Conservation (phyloP, 2,113 vertebrate species). For the Podocnemis expansa region DNA sequence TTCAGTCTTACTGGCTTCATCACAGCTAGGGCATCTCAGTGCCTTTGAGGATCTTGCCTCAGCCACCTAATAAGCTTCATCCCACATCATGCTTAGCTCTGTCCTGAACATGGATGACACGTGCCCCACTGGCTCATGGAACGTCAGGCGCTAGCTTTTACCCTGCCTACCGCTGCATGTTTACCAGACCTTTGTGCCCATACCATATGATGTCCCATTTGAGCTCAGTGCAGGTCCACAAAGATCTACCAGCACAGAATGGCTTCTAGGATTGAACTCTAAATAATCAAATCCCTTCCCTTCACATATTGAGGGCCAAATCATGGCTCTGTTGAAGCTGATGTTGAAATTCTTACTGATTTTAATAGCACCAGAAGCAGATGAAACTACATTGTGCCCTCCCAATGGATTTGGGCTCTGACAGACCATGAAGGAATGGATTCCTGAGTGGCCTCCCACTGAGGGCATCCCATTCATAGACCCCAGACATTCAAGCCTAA, state of each 20-base stretch:
- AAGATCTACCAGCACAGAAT: neutral
- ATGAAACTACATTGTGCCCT: neutral
- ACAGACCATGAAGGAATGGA: neutral
- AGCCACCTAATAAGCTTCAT: neutral
- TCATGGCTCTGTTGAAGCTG: neutral
- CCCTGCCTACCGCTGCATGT: neutral
- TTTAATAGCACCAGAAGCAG: neutral
- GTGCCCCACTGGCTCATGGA: neutral
- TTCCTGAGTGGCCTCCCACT: rapidly evolving
- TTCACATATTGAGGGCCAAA: neutral
- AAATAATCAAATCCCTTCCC: neutral
- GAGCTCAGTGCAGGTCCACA: rapidly evolving
- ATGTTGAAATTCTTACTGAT: neutral
- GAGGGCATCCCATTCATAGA: neutral
- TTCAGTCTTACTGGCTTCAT: neutral
- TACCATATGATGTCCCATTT: neutral
- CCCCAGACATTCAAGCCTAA: neutral
- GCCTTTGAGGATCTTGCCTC: neutral
- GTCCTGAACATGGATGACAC: rapidly evolving
- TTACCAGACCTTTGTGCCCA: neutral
- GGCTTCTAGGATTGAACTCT: neutral
- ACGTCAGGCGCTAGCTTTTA: neutral
- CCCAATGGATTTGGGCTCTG: neutral
- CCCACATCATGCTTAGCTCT: neutral
- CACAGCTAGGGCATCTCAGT: neutral